These are phyloP conservation scores for Psophia crepitans DNA, from an alignment of 2,113 vertebrate species.

Conservation along the genomic window DNA sequence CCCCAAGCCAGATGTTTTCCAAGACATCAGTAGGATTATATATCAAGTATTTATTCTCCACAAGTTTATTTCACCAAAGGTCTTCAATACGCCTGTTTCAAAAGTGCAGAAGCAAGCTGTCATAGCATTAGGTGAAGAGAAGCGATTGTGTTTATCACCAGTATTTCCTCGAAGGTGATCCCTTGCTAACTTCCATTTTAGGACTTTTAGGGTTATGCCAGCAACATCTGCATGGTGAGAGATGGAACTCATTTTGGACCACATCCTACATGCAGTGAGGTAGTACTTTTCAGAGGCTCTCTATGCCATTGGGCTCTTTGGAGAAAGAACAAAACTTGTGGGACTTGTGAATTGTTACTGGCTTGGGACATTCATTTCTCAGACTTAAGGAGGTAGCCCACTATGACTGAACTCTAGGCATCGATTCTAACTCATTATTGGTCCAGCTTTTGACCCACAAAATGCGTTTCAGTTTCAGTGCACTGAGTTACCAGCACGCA, in stretches of 20 bases:
- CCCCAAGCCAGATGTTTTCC: constrained; percentile 1
- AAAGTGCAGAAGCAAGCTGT: background rate
- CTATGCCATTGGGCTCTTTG: background rate
- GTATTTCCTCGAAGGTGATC: background rate
- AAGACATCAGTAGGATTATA: background rate
- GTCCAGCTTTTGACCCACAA: background rate
- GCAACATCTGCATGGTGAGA: background rate
- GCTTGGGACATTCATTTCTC: background rate
- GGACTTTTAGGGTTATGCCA: background rate
- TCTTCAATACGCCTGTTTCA: background rate
- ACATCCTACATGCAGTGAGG: background rate
- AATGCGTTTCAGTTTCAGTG: background rate
- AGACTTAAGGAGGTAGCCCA: background rate
- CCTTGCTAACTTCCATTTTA: background rate
- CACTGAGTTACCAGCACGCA: background rate
- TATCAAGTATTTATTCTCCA: background rate
- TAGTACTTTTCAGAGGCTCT: background rate
- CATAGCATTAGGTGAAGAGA: background rate
- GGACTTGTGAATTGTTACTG: background rate
- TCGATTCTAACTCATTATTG: background rate
- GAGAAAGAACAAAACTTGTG: background rate
- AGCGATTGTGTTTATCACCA: background rate
- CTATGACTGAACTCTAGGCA: background rate
- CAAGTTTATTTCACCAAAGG: background rate
- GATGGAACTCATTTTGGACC: background rate